These are phyloP conservation scores for Cydia amplana DNA, from an alignment of 1,140 invertebrate species.

Conservation along the genomic window DNA sequence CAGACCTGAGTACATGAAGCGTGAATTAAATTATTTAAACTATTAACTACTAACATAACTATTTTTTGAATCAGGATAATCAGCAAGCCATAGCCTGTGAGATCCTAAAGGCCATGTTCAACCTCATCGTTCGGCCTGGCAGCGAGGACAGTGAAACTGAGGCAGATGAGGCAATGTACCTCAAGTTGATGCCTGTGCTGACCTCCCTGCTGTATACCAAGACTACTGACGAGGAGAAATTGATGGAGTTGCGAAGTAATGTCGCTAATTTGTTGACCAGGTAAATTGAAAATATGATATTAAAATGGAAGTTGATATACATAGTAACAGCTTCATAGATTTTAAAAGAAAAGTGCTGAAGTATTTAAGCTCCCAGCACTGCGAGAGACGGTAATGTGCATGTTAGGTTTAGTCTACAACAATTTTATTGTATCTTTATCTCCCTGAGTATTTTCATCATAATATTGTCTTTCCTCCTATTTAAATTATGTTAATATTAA, in stretches of 20 bases:
- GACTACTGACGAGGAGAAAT: constrained; percentile 81
- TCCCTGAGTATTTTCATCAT: too few species aligned
- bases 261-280: constrained; percentile 82
- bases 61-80: constrained; percentile 77
- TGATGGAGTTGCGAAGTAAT: constrained; percentile 87
- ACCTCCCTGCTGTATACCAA: constrained; percentile 85
- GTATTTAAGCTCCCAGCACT: too few species aligned
- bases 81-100: constrained; percentile 88
- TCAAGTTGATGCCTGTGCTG: constrained; percentile 86
- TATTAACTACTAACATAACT: not conserved
- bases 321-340: too few species aligned
- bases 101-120: constrained; percentile 94
- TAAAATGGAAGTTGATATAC: too few species aligned
- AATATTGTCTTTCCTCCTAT: too few species aligned
- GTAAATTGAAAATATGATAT: constrained; percentile 47
- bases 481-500: too few species aligned
- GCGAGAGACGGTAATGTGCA: too few species aligned
- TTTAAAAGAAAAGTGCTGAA: too few species aligned
- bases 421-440: too few species aligned
- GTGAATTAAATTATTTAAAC: too few species aligned
- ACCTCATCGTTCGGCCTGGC: constrained; percentile 83
- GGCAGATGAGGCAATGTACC: constrained; percentile 86
- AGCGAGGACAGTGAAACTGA: constrained; percentile 77
- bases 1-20: too few species aligned
- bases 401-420: too few species aligned